Conservation (phyloP, 2,888 invertebrate species). For the Xylota segnis region DNA sequence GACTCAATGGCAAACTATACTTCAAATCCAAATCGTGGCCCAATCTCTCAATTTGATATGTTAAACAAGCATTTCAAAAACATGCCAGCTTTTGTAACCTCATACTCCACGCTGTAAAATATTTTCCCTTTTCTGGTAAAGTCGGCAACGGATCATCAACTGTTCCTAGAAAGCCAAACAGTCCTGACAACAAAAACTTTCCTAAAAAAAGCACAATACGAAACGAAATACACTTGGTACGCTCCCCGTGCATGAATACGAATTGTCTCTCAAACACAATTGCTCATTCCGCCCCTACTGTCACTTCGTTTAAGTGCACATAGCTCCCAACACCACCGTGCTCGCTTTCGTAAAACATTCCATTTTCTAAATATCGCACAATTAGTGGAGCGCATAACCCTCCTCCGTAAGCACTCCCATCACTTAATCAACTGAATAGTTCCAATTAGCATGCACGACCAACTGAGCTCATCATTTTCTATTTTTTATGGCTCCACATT, state of each 20-base stretch:
- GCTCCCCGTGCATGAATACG: not conserved
- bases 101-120: too few species aligned
- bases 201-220: not conserved
- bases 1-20: too few species aligned
- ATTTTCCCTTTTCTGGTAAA: too few species aligned
- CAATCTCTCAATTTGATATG: too few species aligned
- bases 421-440: slow-evolving; percentile 67
- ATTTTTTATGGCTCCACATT: slow-evolving; percentile 53
- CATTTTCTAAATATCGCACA: slow-evolving; percentile 51
- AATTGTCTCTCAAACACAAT: not conserved
- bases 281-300: not conserved
- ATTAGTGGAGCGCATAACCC: slow-evolving; percentile 35
- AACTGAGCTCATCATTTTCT: slow-evolving; percentile 53
- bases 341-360: slow-evolving; percentile 5
- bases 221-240: not conserved
- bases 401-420: not conserved
- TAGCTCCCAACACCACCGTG: not conserved
- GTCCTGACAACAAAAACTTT: not conserved
- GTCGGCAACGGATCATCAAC: too few species aligned
- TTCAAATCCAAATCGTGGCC: too few species aligned
- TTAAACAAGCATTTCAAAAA: too few species aligned
- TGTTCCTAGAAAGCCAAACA: not conserved
- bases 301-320: not conserved
- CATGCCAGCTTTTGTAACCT: too few species aligned
- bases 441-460: slow-evolving; percentile 62